Evolutionary conservation across 2,888 invertebrate species (phyloP).

Genomic region (Drosophila niveifrons): DNA sequence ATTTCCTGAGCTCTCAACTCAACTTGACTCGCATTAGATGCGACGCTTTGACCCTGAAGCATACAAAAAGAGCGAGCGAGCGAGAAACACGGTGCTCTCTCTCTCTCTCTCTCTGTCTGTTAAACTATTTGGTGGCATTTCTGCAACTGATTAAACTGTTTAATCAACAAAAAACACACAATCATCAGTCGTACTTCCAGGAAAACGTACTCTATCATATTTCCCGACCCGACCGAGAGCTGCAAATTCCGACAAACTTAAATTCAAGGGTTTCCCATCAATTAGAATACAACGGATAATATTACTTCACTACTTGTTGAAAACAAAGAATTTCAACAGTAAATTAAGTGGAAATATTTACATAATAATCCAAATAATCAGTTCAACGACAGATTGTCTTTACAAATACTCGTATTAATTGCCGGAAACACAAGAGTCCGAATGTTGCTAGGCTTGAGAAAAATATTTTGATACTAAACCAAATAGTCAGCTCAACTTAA

Average conservation of each 20-base stretch:
- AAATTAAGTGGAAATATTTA: constrained; percentile 9
- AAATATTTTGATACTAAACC: not conserved
- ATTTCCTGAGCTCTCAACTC: constrained; percentile 53
- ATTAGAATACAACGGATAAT: constrained; percentile 25
- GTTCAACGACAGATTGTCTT: not conserved
- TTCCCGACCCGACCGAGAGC: constrained; percentile 22
- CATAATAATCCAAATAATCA: constrained; percentile 1
- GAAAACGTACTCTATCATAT: constrained; percentile 39
- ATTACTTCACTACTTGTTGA: constrained; percentile 15
- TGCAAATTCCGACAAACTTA: constrained; percentile 22
- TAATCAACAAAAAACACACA: constrained; percentile 38
- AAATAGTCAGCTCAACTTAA: not conserved
- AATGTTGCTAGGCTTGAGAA: not conserved
- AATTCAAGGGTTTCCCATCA: constrained; percentile 31
- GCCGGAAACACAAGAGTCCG: not conserved
- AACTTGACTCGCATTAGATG: constrained; percentile 31
- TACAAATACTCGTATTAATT: not conserved
- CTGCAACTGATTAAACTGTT: constrained; percentile 40
- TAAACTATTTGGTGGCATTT: constrained; percentile 44
- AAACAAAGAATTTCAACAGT: constrained; percentile 1
- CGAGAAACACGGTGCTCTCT: not conserved
- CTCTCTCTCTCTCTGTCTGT: not conserved
- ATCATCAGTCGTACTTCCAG: constrained; percentile 41
- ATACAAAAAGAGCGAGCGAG: not conserved
- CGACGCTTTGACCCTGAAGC: constrained; percentile 45